Percentiles rank a stretch among this genome's conserved stretches.
Evolutionary conservation across 2,113 vertebrate genomes (phyloP).

Genomic region (Eurypyga helias): DNA sequence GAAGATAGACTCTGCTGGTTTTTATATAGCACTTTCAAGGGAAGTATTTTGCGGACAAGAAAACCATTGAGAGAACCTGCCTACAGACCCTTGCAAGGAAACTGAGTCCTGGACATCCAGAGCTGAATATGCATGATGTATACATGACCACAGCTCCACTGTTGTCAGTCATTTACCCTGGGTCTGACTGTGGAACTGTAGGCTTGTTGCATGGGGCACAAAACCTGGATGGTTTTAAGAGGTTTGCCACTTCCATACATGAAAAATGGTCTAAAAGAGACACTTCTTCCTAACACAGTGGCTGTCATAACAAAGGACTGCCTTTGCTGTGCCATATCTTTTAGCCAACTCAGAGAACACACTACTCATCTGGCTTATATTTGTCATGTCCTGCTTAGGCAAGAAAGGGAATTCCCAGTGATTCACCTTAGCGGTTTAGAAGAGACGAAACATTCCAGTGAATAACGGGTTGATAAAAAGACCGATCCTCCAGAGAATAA

Average conservation of each 20-base stretch:
- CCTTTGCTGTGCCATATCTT: conserved; percentile 51
- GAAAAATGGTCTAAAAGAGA: conserved; percentile 6
- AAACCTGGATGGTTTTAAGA: conserved; percentile 35
- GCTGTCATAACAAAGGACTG: background rate
- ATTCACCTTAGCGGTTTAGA: conserved; percentile 25
- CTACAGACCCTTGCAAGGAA: conserved; percentile 35
- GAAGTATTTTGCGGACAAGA: conserved; percentile 7
- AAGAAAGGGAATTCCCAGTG: conserved; percentile 36
- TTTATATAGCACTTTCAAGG: background rate
- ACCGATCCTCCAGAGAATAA: background rate
- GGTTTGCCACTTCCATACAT: conserved; percentile 47
- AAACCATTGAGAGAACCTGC: conserved; percentile 11
- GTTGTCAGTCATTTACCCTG: background rate
- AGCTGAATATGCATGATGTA: background rate
- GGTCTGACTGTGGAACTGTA: background rate
- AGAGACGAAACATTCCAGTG: background rate
- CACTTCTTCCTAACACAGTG: background rate
- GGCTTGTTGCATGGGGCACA: background rate
- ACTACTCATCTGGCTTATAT: conserved; percentile 27
- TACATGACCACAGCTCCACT: background rate
- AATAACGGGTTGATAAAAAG: background rate
- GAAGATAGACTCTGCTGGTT: background rate
- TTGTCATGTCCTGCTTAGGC: conserved; percentile 32
- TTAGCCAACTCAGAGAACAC: conserved; percentile 55
- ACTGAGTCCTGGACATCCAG: conserved; percentile 4